These are phyloP conservation scores for Rhopalosiphum maidis DNA, from an alignment of 1,140 invertebrate genomes.

Conservation along the genomic window DNA sequence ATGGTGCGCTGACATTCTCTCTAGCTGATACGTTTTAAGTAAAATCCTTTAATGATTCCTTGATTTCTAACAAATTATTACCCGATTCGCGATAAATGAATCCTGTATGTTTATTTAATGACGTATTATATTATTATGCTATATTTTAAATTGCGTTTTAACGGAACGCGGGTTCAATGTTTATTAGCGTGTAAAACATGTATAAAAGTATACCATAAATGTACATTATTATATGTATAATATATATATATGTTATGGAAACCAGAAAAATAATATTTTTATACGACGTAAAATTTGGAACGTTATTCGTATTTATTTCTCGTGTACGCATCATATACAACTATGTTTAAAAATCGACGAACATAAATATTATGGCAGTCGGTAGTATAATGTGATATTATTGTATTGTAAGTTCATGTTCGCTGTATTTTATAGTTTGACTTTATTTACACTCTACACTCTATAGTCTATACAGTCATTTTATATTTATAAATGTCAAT, in stretches of 20 bases:
- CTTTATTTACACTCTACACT: not conserved
- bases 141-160: not conserved
- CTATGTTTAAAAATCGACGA: not conserved
- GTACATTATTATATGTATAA: no score
- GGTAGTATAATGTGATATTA: not conserved
- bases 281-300: not conserved
- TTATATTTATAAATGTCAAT: not conserved
- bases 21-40: no score
- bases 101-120: not conserved
- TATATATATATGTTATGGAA: not conserved
- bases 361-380: not conserved
- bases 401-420: not conserved
- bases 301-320: not conserved
- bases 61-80: no score
- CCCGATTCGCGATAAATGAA: not conserved
- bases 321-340: not conserved
- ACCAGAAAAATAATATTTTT: constrained; percentile 4
- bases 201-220: not conserved
- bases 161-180: not conserved
- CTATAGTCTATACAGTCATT: no score
- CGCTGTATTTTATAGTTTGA: not conserved
- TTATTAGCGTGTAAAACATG: not conserved
- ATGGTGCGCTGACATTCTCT: no score
- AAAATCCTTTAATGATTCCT: no score
- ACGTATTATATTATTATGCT: not conserved